Evolutionary conservation across 2,113 vertebrate genomes (phyloP), one percentile per base, ranked within the genome.

Genomic region (Phylloscopus trochiloides): DNA sequence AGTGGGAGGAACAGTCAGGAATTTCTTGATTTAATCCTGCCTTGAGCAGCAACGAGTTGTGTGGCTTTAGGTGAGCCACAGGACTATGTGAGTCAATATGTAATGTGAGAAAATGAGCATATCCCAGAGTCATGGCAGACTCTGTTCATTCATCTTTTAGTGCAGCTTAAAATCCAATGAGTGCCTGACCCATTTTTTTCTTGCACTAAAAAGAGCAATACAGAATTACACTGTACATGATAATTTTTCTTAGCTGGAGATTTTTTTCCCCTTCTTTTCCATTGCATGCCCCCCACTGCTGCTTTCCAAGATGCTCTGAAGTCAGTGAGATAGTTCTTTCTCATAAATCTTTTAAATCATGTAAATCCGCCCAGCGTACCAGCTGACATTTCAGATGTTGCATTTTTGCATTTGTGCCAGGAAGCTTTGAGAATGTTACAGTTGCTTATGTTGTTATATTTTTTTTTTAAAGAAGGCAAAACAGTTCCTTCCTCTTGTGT

Each of bases 361-460:
- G 70, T 82, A 70, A 88, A 84, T 92, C 71, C 83, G 92, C 76
- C 85, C 48, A 14, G 79, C 0, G 4, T 86, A 81, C 62, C 77
- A 92, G 78, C 81, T 96, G 92, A 95, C 93, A 88, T 97, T 97
- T 98, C 66, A 94, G 75, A 92, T 80, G 79, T 58, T 96, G 90
- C 84, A 92, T 96, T 97, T 97, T 96, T 97, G 95, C 88, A 58
- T 40, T 77, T 48, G 34, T 90, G 91, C 93, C 93, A 97, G 91
- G 87, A 97, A 96, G 85, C 54, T 77, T 70, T 94, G 95, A 88
- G 72, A 32, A 67, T 90, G 67, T 75, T 94, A 71, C 71, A 88
- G 65, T 91, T 85, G 76, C 84, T 92, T 77, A 51, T 95, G 65
- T 90, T 95, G 36, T 75, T 92, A 77, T 90, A 40, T 51, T 96